Conservation (phyloP, 2,113 vertebrate genomes). For the human (Homo sapiens) region GRCh38 chr22:25022501-25023000, state of each 20-base stretch:
- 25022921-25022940: fast-evolving
- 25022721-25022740: not conserved
- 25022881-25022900: not conserved
- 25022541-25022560: not conserved
- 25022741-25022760: not conserved
- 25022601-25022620: not conserved
- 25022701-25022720: not conserved
- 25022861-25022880: not conserved
- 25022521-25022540: not conserved
- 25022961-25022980: not conserved
- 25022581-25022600: not conserved
- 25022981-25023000: not conserved
- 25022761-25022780: not conserved
- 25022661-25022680: not conserved
- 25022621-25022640: not conserved
- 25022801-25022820: not conserved
- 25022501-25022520: not conserved
- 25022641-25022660: not conserved
- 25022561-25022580: not conserved
- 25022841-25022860: not conserved
- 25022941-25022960: not conserved
- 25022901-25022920: not conserved
- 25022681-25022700: not conserved
- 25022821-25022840: not conserved
- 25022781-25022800: fast-evolving